Base-by-base conservation (phyloP, 2,888 invertebrate genomes). In the Theodoxus fluviatilis region DNA sequence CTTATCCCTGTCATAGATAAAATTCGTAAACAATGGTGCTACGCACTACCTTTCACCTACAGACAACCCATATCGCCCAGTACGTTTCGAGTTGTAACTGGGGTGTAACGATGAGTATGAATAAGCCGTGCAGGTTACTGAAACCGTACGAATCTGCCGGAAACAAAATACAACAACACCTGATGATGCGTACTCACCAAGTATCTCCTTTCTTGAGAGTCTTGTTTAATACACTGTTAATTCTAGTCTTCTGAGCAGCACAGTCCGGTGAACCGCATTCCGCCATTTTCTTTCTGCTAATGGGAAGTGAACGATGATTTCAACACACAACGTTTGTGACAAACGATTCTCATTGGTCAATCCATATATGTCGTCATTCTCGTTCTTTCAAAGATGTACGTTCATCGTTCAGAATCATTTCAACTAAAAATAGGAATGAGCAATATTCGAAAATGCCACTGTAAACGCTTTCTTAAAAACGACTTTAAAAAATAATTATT, bases 231-330 rank as follows among this genome's bases (percentile, higher is more conserved):
- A 84, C 77, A 71, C 78, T 80, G 38, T 74, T 68, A 67, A 87
- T 85, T 74, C 81, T 79, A 73, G 77, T 77, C 76, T 84, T 85
- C 76, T 87, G 86, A 61, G 76, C 79, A 74, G 85, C 84, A 66
- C 83, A 79, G 72, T 85, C 83, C 68, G 83, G 72, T 69, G 75
- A 78, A 64, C 80, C 81, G 78, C 80, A 80, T 80, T 82, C 82
- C 78, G 82, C 82, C 82, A 82, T 82, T 79, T 78, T 78, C 61
- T 31, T 49, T 40, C 25, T 67, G 33, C 43, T n/a, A 40, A 57
- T 37, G 68, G 73, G 75, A 75, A 73, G 71, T 74, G 64, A 71
- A 47, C 47, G 37, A 33, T n/a, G 33, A 59, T 33, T 71, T 22
- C 64, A 59, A 64, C 33, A 66, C 38, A 63, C 4, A 1, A 52